Conservation (phyloP, 1,140 invertebrate species). For the Arion vulgaris region DNA sequence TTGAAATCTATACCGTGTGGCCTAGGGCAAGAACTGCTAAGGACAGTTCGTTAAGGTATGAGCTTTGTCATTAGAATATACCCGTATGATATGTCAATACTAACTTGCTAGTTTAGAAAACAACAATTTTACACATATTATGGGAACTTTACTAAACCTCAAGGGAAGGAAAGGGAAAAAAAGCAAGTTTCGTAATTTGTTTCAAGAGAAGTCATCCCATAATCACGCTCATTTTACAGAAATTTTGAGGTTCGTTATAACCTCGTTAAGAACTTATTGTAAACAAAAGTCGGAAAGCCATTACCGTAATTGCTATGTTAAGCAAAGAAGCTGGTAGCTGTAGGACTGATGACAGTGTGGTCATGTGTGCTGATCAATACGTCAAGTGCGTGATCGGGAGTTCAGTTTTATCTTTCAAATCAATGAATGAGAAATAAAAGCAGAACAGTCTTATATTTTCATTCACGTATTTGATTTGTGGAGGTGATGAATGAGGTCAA, state of each 20-base stretch:
- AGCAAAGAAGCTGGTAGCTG: not conserved
- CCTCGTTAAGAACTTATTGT: constrained; percentile 27
- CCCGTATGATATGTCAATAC: not conserved
- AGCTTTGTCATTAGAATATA: not conserved
- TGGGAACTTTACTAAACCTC: not conserved
- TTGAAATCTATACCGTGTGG: not conserved
- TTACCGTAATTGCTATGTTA: constrained; percentile 15
- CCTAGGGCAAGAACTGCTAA: not conserved
- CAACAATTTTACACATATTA: constrained; percentile 13
- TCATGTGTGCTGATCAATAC: not conserved
- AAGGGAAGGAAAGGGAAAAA: no score
- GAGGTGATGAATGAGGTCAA: no score
- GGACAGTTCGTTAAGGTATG: not conserved
- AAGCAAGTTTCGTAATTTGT: constrained; percentile 14
- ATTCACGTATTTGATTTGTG: no score
- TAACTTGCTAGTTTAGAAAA: not conserved
- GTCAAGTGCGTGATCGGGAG: not conserved
- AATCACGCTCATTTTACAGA: constrained; percentile 2
- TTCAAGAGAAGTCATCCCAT: constrained; percentile 1
- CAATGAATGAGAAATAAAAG: not conserved
- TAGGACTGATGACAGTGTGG: not conserved
- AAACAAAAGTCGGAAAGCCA: constrained; percentile 13
- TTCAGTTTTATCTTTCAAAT: not conserved
- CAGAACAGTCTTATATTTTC: no score
- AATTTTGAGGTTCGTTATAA: not conserved